Percentiles rank a stretch among this genome's conserved stretches.
Evolutionary conservation across 2,113 vertebrate genomes (phyloP).

Genomic region (Zapornia atra): DNA sequence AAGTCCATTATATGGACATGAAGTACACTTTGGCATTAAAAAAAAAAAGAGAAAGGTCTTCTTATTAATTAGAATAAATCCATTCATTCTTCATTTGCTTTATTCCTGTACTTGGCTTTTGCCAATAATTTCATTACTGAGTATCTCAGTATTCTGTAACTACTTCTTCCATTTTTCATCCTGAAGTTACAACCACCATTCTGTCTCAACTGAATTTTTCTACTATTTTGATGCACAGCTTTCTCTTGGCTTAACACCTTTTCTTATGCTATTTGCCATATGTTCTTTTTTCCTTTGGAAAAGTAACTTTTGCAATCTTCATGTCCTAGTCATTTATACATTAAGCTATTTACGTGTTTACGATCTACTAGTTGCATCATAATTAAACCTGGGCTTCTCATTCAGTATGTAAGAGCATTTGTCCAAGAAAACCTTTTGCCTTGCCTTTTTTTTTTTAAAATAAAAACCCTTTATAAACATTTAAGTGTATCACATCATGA

Average conservation of each 20-base stretch:
- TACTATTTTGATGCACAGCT: not conserved
- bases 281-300: not conserved
- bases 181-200: not conserved
- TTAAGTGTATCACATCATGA: not conserved
- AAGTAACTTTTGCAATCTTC: not conserved
- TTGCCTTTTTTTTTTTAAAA: not conserved
- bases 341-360: not conserved
- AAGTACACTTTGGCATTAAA: not conserved
- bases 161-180: not conserved
- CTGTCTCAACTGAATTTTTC: not conserved
- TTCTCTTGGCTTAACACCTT: not conserved
- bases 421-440: not conserved
- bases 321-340: not conserved
- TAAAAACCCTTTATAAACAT: not conserved
- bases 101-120: not conserved
- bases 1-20: not conserved
- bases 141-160: not conserved
- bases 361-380: not conserved
- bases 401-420: not conserved
- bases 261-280: not conserved
- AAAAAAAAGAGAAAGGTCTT: not conserved
- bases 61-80: not conserved
- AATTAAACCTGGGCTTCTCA: not conserved
- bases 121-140: not conserved
- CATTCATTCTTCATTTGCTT: not conserved